phyloP scores from a whole-genome alignment of 2,888 invertebrate genomes.

The Chymomyza fuscimana region DNA sequence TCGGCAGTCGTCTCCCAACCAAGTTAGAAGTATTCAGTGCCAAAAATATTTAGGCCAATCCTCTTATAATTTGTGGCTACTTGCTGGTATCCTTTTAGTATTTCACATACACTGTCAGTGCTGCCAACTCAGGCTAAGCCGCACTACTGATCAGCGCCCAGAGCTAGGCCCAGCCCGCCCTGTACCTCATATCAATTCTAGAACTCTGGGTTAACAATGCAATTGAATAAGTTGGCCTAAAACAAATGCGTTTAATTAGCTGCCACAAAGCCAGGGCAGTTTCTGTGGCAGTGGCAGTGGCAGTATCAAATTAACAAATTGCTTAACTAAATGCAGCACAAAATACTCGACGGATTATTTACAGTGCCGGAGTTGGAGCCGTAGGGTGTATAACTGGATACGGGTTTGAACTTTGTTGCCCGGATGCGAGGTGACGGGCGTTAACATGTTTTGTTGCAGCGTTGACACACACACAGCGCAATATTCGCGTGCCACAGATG shows the following conservation, averaged over 20 bases:
- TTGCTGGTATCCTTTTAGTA: too few relatives aligned
- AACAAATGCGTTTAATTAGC: slow-evolving; percentile 7
- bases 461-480: neutral
- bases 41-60: too few relatives aligned
- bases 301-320: slow-evolving; percentile 39
- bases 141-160: too few relatives aligned
- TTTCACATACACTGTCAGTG: too few relatives aligned
- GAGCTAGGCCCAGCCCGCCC: too few relatives aligned
- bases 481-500: neutral
- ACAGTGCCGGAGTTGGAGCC: neutral
- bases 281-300: neutral
- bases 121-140: too few relatives aligned
- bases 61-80: too few relatives aligned
- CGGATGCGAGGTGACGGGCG: slow-evolving; percentile 3
- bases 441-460: slow-evolving; percentile 3
- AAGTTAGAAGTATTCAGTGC: too few relatives aligned
- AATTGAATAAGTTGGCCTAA: slow-evolving; percentile 3
- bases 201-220: neutral
- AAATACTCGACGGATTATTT: slow-evolving; percentile 29
- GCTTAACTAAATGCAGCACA: slow-evolving; percentile 32
- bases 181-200: neutral
- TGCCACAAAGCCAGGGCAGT: neutral
- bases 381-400: neutral
- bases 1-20: too few relatives aligned
- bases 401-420: slow-evolving; percentile 3